A percentile compares a stretch with the other conserved stretches of the same genome.
Evolutionary conservation across 2,113 vertebrate genomes (phyloP).

Genomic region (Hyperopisus bebe): DNA sequence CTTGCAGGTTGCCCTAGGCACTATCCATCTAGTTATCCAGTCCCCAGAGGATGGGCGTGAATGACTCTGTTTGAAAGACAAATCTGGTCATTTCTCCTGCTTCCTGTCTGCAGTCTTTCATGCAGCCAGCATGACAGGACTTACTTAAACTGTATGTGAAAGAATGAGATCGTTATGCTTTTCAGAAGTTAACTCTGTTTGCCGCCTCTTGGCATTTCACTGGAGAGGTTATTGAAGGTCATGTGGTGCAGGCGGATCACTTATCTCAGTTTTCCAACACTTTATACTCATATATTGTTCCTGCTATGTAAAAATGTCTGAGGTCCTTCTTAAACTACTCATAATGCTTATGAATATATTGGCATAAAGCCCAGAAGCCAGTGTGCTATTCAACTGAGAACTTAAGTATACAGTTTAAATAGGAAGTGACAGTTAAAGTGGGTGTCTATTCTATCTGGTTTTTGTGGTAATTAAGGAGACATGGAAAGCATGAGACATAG

Average conservation of each 20-base stretch:
- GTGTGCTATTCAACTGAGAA: neutral
- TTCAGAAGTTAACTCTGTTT: neutral
- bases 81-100: neutral
- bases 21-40: neutral
- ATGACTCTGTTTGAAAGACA: neutral
- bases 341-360: neutral
- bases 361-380: neutral
- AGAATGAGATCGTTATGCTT: neutral
- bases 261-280: neutral
- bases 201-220: neutral
- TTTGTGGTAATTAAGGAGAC: neutral
- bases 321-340: neutral
- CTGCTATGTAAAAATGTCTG: neutral
- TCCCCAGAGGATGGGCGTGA: neutral
- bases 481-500: neutral
- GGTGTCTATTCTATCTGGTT: neutral
- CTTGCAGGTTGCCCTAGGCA: neutral
- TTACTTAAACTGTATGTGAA: neutral
- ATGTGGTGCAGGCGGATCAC: neutral
- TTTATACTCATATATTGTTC: neutral
- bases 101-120: neutral
- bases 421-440: neutral
- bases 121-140: neutral
- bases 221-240: neutral
- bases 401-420: neutral